Base-by-base conservation (phyloP, 30 jellyfish, hydroid and myxozoan species). In the Chrysaora quinquecirrha region DNA sequence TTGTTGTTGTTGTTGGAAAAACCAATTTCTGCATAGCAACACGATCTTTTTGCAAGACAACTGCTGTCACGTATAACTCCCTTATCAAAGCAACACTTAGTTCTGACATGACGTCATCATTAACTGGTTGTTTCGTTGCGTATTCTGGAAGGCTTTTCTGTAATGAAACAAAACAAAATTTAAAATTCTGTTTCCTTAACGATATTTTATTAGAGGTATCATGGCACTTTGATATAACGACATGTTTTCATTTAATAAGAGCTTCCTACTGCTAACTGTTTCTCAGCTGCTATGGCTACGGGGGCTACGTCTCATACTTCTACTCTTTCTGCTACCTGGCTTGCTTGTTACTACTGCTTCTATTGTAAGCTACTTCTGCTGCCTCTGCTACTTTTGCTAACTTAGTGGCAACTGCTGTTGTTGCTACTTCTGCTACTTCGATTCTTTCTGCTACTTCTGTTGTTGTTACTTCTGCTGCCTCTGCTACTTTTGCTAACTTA, bases 21-120 rank as follows among this genome's bases (percentile, higher is more conserved):
- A 67, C 85, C 48, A 68, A 3, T 1, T 52, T 69, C 11, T 82
- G 84, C 71, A 82, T 82, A 24, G 28, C 80, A 28, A 62, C 28
- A 50, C 92, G 62, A 75, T 71, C 84, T 14, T 82, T 82, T 49
- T 82, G 92, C 23, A 82, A 25, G 1, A 82, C 92, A 68, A 70
- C 66, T 0, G 92, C 79, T n/a, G 92, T 58, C 24, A 82, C 73
- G 62, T 38, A 82, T 25, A 82, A 33, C 62, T 82, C 92, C 49
- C 63, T 34, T 73, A 82, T 68, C 80, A 82, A 24, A 3, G 79
- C 73, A 23, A 74, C 70, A 16, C 84, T 29, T 12, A 69, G 25
- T 47, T 71, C 85, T 27, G 62, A 48, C 92, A 82, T 82, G 16
- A 82, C 80, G 3, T 69, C 86, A 11, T 82, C 73, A 18, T 82